Evolutionary conservation across 2,113 vertebrate species (phyloP).

Genomic region (Lophochroa leadbeateri): DNA sequence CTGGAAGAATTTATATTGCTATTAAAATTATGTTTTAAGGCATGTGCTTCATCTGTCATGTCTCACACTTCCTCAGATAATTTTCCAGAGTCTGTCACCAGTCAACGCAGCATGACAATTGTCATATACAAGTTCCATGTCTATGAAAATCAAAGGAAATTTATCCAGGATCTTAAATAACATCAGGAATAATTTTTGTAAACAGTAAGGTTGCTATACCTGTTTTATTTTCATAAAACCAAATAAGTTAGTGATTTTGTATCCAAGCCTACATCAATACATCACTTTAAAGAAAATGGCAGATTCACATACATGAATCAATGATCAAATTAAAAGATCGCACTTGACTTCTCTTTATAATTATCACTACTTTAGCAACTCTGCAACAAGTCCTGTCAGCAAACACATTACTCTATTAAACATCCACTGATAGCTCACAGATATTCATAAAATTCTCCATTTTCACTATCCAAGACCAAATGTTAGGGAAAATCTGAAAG

Average conservation of each 20-base stretch:
- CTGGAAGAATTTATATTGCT: not conserved
- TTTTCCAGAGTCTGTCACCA: not conserved
- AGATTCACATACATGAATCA: not conserved
- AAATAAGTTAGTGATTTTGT: not conserved
- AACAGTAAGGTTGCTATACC: not conserved
- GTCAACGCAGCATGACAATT: not conserved
- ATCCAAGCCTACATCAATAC: not conserved
- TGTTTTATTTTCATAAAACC: not conserved
- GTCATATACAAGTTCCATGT: not conserved
- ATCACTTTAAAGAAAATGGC: constrained; percentile 23
- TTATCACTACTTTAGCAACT: not conserved
- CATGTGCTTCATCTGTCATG: not conserved
- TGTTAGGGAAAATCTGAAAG: not conserved
- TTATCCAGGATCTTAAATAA: not conserved
- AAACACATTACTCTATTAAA: not conserved
- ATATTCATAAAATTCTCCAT: not conserved
- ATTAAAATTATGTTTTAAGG: not conserved
- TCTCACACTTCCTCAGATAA: not conserved
- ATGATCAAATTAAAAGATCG: not conserved
- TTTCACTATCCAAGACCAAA: not conserved
- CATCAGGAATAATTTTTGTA: not conserved
- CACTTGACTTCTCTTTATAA: not conserved
- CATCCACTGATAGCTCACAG: not conserved
- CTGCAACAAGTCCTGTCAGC: not conserved
- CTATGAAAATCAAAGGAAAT: not conserved